Evolutionary conservation across 2,888 invertebrate species (phyloP).

Genomic region (Agrotis ipsilon): DNA sequence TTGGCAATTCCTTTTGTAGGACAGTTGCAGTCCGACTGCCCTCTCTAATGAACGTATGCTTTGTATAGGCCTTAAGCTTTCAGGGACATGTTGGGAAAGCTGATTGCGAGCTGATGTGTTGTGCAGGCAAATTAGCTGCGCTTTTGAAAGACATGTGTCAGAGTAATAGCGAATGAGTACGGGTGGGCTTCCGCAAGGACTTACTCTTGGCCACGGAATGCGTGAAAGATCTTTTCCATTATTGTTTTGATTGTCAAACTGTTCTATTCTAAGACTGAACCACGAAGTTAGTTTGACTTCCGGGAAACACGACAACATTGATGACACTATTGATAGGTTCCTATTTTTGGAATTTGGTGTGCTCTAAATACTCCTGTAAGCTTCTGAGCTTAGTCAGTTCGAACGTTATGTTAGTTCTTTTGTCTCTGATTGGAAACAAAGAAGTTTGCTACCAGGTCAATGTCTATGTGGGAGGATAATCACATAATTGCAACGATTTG

Average conservation of each 20-base stretch:
- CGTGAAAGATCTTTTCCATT: not conserved
- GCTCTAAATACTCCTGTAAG: constrained; percentile 18
- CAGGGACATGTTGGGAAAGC: constrained; percentile 61
- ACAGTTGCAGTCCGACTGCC: constrained; percentile 58
- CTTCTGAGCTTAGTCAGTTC: not conserved
- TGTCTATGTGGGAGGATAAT: constrained; percentile 16
- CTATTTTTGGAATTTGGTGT: constrained; percentile 29
- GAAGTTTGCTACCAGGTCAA: constrained; percentile 10
- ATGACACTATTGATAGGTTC: constrained; percentile 36
- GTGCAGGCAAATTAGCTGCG: constrained; percentile 42
- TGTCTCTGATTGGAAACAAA: constrained; percentile 17
- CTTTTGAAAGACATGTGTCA: not conserved
- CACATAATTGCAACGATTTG: constrained; percentile 41
- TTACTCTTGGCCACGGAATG: not conserved
- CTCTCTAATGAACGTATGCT: constrained; percentile 57
- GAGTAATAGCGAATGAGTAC: not conserved
- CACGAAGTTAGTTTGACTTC: constrained; percentile 17
- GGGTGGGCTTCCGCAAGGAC: not conserved
- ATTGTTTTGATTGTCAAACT: constrained; percentile 16
- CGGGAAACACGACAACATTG: constrained; percentile 26
- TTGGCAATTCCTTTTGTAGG: constrained; percentile 64
- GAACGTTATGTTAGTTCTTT: not conserved
- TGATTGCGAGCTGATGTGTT: constrained; percentile 23
- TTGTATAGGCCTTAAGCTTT: constrained; percentile 40
- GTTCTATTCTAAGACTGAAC: constrained; percentile 12